Evolutionary conservation across 2,888 invertebrate genomes (phyloP).

Genomic region (Nematopogon swammerdamellus): DNA sequence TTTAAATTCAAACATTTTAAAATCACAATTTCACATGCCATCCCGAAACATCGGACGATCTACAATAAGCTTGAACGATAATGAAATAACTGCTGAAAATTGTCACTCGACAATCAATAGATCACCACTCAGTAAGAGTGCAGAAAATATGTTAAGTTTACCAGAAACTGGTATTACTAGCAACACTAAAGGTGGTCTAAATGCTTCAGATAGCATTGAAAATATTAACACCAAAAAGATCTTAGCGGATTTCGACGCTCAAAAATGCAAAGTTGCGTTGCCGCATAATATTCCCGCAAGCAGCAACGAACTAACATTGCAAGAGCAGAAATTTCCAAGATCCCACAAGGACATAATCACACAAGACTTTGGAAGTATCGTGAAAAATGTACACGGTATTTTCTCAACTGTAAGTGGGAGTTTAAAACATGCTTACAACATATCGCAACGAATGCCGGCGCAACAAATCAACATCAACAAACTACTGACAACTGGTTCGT

Average conservation of each 20-base stretch:
- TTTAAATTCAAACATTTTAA: no score
- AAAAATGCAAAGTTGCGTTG: conserved; percentile 32
- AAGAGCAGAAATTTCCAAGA: conserved; percentile 24
- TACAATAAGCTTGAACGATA: conserved; percentile 30
- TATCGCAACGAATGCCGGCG: conserved; percentile 22
- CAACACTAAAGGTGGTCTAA: conserved; percentile 6
- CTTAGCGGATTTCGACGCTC: conserved; percentile 27
- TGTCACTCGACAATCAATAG: conserved; percentile 18
- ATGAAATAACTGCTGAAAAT: conserved; percentile 10
- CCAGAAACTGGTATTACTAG: conserved; percentile 10
- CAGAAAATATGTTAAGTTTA: conserved; percentile 30
- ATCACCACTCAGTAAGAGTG: conserved; percentile 30
- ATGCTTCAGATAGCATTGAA: conserved; percentile 23
- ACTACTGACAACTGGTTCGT: conserved; percentile 6
- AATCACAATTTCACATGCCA: no score
- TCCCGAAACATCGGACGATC: conserved; percentile 17
- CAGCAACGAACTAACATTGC: conserved; percentile 6
- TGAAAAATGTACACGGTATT: conserved; percentile 49
- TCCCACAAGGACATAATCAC: conserved; percentile 38
- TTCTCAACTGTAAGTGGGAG: conserved; percentile 47
- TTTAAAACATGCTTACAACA: conserved; percentile 39
- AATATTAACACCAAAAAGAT: conserved; percentile 31
- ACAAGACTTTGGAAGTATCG: conserved; percentile 42
- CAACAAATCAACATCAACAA: conserved; percentile 15
- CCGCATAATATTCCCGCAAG: conserved; percentile 26